Percentiles rank a stretch among this genome's conserved stretches.
These are phyloP conservation scores for Trichacis sp. DNA, from an alignment of 2,888 invertebrate species.

Conservation along the genomic window DNA sequence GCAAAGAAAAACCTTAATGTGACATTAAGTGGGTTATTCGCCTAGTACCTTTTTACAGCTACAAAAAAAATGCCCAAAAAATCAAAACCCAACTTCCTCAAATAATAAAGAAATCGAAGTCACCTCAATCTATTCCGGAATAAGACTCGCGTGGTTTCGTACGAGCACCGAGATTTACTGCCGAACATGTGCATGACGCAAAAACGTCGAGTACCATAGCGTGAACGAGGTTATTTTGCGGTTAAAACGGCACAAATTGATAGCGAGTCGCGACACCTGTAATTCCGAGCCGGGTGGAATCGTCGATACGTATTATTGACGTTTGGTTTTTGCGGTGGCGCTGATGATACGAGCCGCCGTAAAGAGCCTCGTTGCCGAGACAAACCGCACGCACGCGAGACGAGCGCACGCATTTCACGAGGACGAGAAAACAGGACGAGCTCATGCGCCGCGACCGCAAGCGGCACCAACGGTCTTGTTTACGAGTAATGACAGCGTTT, in stretches of 20 bases:
- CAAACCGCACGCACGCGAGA: conserved; percentile 40
- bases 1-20: no score
- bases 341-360: conserved; percentile 19
- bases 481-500: conserved; percentile 27
- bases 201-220: not conserved
- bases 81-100: no score
- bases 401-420: conserved; percentile 11
- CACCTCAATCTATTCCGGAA: no score
- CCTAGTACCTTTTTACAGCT: no score
- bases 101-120: no score
- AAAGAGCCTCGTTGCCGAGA: conserved; percentile 20
- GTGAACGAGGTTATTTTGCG: conserved; percentile 25
- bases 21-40: no score
- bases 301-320: not conserved
- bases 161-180: no score
- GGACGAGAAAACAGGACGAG: conserved; percentile 25
- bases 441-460: conserved; percentile 40
- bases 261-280: conserved; percentile 2
- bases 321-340: conserved; percentile 18
- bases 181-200: no score
- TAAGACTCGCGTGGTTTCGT: no score
- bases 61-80: no score
- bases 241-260: not conserved
- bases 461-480: conserved; percentile 27
- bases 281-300: not conserved